These are phyloP conservation scores for Acanthaster planci DNA, from an alignment of 35 echinoderm and acorn worm genomes.

Conservation along the genomic window DNA sequence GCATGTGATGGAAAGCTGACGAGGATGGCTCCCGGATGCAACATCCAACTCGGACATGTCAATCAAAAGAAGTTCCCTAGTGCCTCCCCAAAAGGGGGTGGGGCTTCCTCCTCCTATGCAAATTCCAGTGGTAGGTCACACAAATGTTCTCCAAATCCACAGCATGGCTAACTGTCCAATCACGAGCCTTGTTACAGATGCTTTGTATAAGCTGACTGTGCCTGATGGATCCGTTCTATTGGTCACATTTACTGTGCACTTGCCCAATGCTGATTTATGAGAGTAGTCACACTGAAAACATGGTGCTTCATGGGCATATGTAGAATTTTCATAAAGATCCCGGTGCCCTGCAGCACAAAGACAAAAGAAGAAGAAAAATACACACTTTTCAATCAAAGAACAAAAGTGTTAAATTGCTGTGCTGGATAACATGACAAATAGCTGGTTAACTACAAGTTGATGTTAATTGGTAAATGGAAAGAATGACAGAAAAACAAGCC, in stretches of 20 bases:
- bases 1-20: slow-evolving; percentile 4
- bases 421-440: too few relatives aligned
- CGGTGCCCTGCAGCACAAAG: slow-evolving; percentile 34
- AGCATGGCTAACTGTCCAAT: slow-evolving; percentile 22
- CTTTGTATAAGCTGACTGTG: slow-evolving; percentile 1
- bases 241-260: not conserved
- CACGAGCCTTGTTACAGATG: slow-evolving; percentile 18
- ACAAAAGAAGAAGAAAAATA: not conserved
- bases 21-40: slow-evolving; percentile 7
- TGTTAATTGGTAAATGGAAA: too few relatives aligned
- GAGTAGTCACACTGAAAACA: not conserved
- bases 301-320: not conserved
- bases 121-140: not conserved
- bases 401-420: too few relatives aligned
- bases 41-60: slow-evolving; percentile 3
- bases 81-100: not conserved
- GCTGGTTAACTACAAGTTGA: too few relatives aligned
- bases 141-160: not conserved
- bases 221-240: not conserved
- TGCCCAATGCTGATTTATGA: not conserved
- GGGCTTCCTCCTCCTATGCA: slow-evolving; percentile 5
- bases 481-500: too few relatives aligned
- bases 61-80: not conserved
- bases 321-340: slow-evolving; percentile 20
- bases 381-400: not conserved